These are phyloP conservation scores for Smithornis capensis DNA, from an alignment of 2,113 vertebrate species.

Conservation along the genomic window DNA sequence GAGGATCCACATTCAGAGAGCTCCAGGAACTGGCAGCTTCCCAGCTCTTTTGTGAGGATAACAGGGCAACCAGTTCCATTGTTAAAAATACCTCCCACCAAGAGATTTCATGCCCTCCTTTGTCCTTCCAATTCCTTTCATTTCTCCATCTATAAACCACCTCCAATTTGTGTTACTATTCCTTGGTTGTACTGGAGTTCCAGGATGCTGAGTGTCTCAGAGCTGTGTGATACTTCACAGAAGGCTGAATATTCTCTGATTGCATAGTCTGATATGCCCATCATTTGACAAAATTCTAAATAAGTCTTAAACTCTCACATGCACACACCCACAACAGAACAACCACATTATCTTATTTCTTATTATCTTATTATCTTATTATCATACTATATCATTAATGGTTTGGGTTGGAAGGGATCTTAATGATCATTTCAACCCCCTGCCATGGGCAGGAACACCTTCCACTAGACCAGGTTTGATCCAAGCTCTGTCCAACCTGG, in stretches of 20 bases:
- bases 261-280: background rate
- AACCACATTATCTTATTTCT: no score
- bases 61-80: background rate
- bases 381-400: no score
- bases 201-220: background rate
- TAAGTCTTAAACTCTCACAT: background rate
- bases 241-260: background rate
- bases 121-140: background rate
- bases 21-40: background rate
- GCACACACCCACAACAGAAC: accelerated
- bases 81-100: background rate
- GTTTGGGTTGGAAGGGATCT: background rate
- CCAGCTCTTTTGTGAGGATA: background rate
- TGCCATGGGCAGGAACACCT: background rate
- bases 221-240: background rate
- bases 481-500: accelerated
- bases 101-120: background rate
- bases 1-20: background rate
- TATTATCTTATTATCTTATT: no score
- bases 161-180: background rate
- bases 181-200: accelerated
- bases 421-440: accelerated
- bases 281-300: background rate
- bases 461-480: accelerated
- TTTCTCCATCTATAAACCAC: background rate